Evolutionary conservation across 2,888 invertebrate species (phyloP), one percentile per base, ranked within the genome.

Genomic region (Ligdia adustata): DNA sequence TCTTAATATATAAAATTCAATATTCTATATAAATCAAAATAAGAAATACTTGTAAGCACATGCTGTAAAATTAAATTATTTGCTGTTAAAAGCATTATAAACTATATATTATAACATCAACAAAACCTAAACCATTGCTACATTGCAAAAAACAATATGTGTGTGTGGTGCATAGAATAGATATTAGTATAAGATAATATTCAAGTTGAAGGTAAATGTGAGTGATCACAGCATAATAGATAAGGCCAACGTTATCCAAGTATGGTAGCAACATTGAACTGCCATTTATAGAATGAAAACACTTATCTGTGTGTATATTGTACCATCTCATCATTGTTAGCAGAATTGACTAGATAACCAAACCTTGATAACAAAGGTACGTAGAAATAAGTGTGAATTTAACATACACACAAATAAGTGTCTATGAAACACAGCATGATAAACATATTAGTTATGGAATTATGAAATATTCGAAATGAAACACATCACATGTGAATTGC

Each of bases 261-360:
- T 62, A 69, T 70, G 67, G 72, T 59, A 60, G 56, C 67, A 64
- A 61, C 73, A 74, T 70, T 76, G 72, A 65, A 64, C 60, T 38
- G 61, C 61, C 42, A 62, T 54, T 63, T 62, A 61, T 55, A 51
- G 54, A 55, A 54, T 39, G 49, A 39, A 52, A 15, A 35, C 7
- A 53, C 69, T 72, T 48, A 42, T 38, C 48, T 49, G 33, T 43
- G 33, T 38, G 34, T 31, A 32, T 7, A 24, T 9, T 24, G 26
- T 13, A 11, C 2, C 16, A 40, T 4, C 11, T 15, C 4, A 9
- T 24, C 35, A 27, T 28, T 34, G 12, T 7, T 16, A 27, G 1
- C 18, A 26, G 26, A 26, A 14, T 26, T 15, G 9, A 24, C 22
- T 9, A 15, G 26, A 24, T 15, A 24, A 29, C 3, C 13, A 29